Evolutionary conservation across 2,113 vertebrate genomes (phyloP), one percentile per base, ranked within the genome.

Genomic region (Tonatia bakeri): DNA sequence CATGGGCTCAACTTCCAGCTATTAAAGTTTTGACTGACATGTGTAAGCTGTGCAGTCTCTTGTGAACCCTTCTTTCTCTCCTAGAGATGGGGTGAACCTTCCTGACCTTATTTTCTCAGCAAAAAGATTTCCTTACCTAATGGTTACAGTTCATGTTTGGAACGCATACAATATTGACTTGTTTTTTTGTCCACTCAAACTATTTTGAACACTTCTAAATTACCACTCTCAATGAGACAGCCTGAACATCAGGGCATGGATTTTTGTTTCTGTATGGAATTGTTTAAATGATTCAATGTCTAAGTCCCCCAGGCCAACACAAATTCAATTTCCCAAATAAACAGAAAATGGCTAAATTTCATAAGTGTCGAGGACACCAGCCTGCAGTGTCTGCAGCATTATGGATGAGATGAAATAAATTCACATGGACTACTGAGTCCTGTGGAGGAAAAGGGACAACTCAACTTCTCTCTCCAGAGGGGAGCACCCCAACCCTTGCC

Each of bases 91-190:
- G 4, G 54, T 72, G 4, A 87, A 75, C 5, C 93, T 97, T 31
- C 3, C 2, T 59, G 75, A 52, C 31, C 65, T 59, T 38, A 82
- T 94, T 95, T 88, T 97, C 65, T 80, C 36, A 94, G 52, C 40
- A 56, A 6, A 56, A 96, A 87, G 76, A 96, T 91, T 90, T 85
- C 69, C n/a, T 93, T 56, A 73, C 28, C 15, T 97, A 9, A 1
- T 33, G n/a, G 11, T 38, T 45, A 97, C 70, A 61, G 8, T 69
- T 94, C 5, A 4, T 77, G 31, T 81, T 94, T 94, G 88, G 9
- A 28, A 91, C 87, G 87, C 96, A 89, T 59, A 81, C 96, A 97
- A 96, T 97, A 94, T 81, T 92, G 43, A 93, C n/a, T 77, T 84
- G 33, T 96, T 91, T 91, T 28, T 36, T 43, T 95, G 95, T 96